Base-by-base conservation (phyloP, 2,113 vertebrate species). In the Crypturellus undulatus region DNA sequence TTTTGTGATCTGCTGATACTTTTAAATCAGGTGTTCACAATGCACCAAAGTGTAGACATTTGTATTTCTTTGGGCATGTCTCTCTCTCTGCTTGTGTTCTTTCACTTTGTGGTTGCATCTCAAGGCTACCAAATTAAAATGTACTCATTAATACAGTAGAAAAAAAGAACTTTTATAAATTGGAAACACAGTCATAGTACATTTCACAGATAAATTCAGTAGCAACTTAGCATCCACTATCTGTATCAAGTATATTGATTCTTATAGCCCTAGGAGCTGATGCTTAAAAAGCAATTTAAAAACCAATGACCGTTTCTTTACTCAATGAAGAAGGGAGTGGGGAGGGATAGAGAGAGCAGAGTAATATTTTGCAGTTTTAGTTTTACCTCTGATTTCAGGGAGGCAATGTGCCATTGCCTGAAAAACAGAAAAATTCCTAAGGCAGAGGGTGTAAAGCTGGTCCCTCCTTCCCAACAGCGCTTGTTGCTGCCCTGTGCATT, bases 361-460 rank as follows among this genome's bases (percentile, higher is more conserved):
- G 64, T 64, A 71, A 78, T n/a, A 91, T 67, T 87, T 94, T 81
- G 42, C 24, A 40, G 32, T 91, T 65, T 83, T 63, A 70, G 25
- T 47, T 78, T 83, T 85, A 67, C n/a, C 51, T 89, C 67, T 85
- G 25, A 91, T 96, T 97, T 96, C 90, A 95, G 45, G 93, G 88
- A 81, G 79, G 72, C 54, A 18, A 45, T 65, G 84, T 93, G 22
- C 34, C 10, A 9, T 34, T 83, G 68, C 40, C 59, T 81, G 47
- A 92, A 90, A 85, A 85, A 78, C 4, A 65, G 30, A 77, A 69
- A 80, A 90, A 70, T 87, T 40, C 60, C 34, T 34, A 36, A 92
- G 72, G 76, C 86, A 90, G 72, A 89, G 84, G 32, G 22, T 77
- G n/a, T 1, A 52, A 65, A 87, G 38, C 47, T 42, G 52, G 34